Percentiles rank a stretch among this genome's conserved stretches.
Conservation (phyloP, 2,113 vertebrate genomes). For the Poeciliopsis prolifica region DNA sequence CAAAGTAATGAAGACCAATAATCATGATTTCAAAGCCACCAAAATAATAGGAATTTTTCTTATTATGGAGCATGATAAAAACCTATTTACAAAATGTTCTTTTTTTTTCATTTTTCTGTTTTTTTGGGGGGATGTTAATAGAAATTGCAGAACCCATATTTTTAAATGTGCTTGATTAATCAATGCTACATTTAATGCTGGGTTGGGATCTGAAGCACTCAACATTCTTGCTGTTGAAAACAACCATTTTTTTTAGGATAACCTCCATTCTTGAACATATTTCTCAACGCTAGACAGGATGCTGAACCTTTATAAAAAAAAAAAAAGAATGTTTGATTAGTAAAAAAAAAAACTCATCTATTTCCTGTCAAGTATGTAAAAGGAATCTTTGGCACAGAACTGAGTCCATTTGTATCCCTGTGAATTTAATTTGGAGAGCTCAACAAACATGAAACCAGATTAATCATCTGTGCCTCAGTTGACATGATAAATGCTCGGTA, state of each 20-base stretch:
- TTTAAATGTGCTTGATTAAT: too few relatives aligned
- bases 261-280: neutral
- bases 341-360: neutral
- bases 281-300: neutral
- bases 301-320: neutral
- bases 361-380: neutral
- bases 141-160: neutral
- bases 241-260: neutral
- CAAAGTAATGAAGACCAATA: too few relatives aligned
- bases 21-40: too few relatives aligned
- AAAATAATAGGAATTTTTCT: too few relatives aligned
- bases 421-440: constrained; percentile 7
- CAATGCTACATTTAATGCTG: neutral
- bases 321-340: neutral
- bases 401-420: constrained; percentile 20
- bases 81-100: too few relatives aligned
- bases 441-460: constrained; percentile 6
- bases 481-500: constrained; percentile 20
- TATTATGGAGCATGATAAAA: too few relatives aligned
- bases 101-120: too few relatives aligned
- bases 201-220: neutral
- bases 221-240: neutral
- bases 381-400: constrained; percentile 1
- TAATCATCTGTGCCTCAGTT: constrained; percentile 2
- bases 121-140: neutral